Base-by-base conservation (phyloP, 2,113 vertebrate species). In the Ceratotherium simum region DNA sequence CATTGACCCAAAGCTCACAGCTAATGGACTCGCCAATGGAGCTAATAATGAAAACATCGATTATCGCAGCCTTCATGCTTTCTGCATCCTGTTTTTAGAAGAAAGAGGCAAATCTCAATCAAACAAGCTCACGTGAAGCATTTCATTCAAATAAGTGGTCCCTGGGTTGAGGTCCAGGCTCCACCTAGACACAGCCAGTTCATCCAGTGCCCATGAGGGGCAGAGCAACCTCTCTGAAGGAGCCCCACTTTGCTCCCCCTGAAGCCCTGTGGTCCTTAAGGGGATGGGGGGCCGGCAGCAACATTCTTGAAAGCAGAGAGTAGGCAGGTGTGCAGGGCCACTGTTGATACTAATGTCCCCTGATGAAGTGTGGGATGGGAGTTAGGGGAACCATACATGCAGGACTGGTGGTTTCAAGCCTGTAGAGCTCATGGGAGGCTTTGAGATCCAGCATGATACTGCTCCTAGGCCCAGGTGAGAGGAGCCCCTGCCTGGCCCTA, bases 1-100 rank as follows among this genome's bases (percentile, higher is more conserved):
- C 81, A 85, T 21, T 95, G 96, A 97, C 93, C 91, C 70, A 17
- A 60, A 88, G 93, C 96, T 96, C 93, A 81, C 64, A 92, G 95
- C 65, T 97, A 96, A 97, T 64, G 79, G 72, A 62, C 84, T 87
- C 0, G 39, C 80, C 96, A 42, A 92, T 90, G 84, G 64, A 88
- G 76, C 96, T 91, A 65, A 85, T 92, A 90, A 92, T 90, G 95
- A 88, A 96, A 78, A 87, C 81, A 85, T 96, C 0, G 46, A 96
- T 96, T 90, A 95, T 31, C 20, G 81, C 48, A 81, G 64, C 80
- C 70, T 81, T 56, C 54, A 56, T 12, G 93, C 93, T 82, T 93
- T 94, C 36, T 85, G 75, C 46, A 1, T 51, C 78, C 18, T 13
- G 2, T 29, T 48, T 67, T 76, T 62, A 81, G 65, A 91, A 92